A percentile compares a stretch with the other conserved stretches of the same genome.
Conservation (phyloP, 2,113 vertebrate species). For the Meleagris gallopavo region DNA sequence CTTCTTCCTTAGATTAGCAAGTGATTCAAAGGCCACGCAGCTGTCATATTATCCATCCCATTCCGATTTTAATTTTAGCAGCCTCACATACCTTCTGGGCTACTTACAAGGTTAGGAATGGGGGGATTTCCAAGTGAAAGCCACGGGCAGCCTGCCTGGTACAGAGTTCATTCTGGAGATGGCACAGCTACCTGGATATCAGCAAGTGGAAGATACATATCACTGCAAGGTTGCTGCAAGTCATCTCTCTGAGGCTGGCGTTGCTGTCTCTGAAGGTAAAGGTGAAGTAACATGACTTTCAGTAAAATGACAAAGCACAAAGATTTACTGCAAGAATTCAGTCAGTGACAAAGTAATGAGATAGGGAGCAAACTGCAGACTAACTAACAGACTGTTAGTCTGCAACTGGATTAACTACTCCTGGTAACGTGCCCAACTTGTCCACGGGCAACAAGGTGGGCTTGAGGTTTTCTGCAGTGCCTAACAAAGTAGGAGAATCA, state of each 20-base stretch:
- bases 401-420: not conserved
- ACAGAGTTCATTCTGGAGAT: not conserved
- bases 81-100: not conserved
- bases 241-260: not conserved
- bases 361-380: not conserved
- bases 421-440: not conserved
- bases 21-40: slow-evolving; percentile 35
- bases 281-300: not conserved
- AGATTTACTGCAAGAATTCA: slow-evolving; percentile 18
- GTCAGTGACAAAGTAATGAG: not conserved
- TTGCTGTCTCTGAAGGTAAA: not conserved
- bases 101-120: slow-evolving; percentile 43
- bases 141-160: not conserved
- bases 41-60: not conserved
- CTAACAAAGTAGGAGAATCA: not conserved
- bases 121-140: slow-evolving; percentile 45
- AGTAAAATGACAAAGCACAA: not conserved
- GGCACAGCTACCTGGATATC: not conserved
- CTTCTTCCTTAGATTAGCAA: not conserved
- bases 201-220: not conserved
- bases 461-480: not conserved
- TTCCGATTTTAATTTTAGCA: slow-evolving; percentile 61
- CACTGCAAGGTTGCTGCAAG: not conserved
- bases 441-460: not conserved
- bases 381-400: not conserved